Evolutionary conservation across 2,888 invertebrate species (phyloP), one percentile per base, ranked within the genome.

Genomic region (Dicyrtoma fusca): DNA sequence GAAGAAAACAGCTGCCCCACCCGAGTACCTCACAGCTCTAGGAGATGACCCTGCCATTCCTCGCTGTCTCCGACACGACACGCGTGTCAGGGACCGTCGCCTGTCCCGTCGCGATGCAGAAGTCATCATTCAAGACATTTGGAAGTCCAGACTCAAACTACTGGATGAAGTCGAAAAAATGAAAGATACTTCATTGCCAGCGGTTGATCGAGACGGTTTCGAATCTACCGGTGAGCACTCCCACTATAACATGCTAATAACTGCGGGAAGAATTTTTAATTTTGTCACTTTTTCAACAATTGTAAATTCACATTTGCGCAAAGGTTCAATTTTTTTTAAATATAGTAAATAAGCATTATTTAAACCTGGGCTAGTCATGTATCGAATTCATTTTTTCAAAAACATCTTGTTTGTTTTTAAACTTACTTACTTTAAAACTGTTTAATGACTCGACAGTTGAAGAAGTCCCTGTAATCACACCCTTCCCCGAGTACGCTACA

Each of bases 111-210:
- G 86, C 1, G 86, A 87, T 79, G 77, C 86, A 44, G 82, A 84
- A 81, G 84, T 86, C 73, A 82, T 87, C 75, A 83, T 86, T 81
- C 84, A 83, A 81, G 86, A 87, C 81, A 84, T 87, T 73, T 87
- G 87, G 87, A 47, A 49, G 10, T 11, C 66, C 1, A 53, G 66
- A 42, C 25, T 53, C 13, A 51, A 53, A 14, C 66, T 42, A 6
- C n/a, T 66, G 34, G 55, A 66, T 3, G 25, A 26, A 8, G 17
- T 66, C 19, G 1, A 14, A 1, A 55, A 34, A 55, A 66, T 53
- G 53, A 14, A 42, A 42, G 66, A 66, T 0, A 17, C 55, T 1
- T 0, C 26, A 1, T 10, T 13, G 1, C 17, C 10, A 1, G 42
- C 44, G 21, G n/a, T n/a, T n/a, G n/a, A n/a, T n/a, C n/a, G n/a